Base-by-base conservation (phyloP, 2,797 vertebrate species). In the Falco cherrug region DNA sequence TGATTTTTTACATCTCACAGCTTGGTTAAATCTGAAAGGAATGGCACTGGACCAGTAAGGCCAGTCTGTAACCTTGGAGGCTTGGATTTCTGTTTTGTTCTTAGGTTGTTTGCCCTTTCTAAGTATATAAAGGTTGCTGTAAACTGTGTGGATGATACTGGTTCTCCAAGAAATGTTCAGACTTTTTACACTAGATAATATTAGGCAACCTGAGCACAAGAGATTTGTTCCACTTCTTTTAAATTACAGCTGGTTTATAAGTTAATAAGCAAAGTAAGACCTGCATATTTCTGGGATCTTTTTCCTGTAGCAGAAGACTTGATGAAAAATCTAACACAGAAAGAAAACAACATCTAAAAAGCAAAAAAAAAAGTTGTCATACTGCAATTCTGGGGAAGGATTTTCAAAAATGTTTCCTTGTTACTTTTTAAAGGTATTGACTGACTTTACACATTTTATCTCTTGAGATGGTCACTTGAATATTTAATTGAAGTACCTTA, bases 371-470 rank as follows among this genome's bases (percentile, higher is more conserved):
- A 12, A 35, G 5, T 64, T 89, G 28, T 22, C 31, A 14, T 71
- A 17, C 5, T 78, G 13, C 37, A 53, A 71, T 69, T 24, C 9
- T 5, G 59, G 24, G 4, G n/a, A 7, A 80, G 13, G 41, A 48
- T 69, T 93, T 93, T 82, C 57, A 43, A 33, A 86, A 91, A 50
- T 54, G 18, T 31, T 56, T 28, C 5, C 69, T 24, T 79, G 8
- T 59, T 86, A 47, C 11, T 41, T 60, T 83, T 33, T 33, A 91
- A 91, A 80, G 17, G 3, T 24, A 53, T 29, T 69, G 35, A 73
- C 2, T 54, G 9, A 70, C 80, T 64, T 85, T 39, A 43, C 0
- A 2, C 1, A 0, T 15, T 13, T 57, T 18, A 45, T 54, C 31
- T 50, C 0, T 16, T 53, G 21, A 61, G 33, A 75, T 57, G 4